phyloP scores from a whole-genome alignment of 64 coral and sea anemone species.

The Montipora efflorescens region DNA sequence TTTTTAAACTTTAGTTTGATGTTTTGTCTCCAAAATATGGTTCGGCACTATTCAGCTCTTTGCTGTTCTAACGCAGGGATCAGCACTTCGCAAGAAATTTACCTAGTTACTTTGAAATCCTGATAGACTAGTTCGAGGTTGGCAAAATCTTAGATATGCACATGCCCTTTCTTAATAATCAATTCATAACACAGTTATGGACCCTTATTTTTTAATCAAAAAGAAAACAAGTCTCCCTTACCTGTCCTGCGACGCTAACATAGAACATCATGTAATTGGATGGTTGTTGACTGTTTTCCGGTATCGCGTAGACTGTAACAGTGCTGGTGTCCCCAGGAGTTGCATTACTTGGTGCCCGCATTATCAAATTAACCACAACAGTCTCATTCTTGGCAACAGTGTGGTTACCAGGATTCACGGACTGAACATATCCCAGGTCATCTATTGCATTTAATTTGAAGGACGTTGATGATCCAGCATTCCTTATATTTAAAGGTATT shows the following conservation, averaged over 20 bases:
- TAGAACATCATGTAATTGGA: constrained; percentile 72
- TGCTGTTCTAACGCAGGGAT: too few relatives aligned
- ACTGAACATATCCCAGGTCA: constrained; percentile 47
- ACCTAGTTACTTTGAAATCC: background rate
- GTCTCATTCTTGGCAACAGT: constrained; percentile 22
- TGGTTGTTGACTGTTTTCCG: background rate
- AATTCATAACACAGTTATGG: too few relatives aligned
- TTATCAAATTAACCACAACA: background rate
- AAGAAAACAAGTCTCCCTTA: background rate
- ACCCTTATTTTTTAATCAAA: too few relatives aligned
- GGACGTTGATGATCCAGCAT: constrained; percentile 13
- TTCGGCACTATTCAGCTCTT: too few relatives aligned
- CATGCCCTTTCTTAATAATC: too few relatives aligned
- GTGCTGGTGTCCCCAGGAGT: constrained; percentile 58
- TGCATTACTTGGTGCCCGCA: constrained; percentile 46
- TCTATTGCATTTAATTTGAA: constrained; percentile 58
- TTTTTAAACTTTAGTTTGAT: too few relatives aligned
- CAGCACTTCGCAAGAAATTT: background rate
- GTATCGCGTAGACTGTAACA: constrained; percentile 43
- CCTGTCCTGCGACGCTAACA: constrained; percentile 42
- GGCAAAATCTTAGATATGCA: too few relatives aligned
- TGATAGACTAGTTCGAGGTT: too few relatives aligned
- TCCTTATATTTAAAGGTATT: constrained; percentile 62
- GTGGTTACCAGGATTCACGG: constrained; percentile 6
- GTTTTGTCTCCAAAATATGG: too few relatives aligned